These are phyloP conservation scores for Pogonomyrmex californicus DNA, from an alignment of 1,140 invertebrate species.

Conservation along the genomic window DNA sequence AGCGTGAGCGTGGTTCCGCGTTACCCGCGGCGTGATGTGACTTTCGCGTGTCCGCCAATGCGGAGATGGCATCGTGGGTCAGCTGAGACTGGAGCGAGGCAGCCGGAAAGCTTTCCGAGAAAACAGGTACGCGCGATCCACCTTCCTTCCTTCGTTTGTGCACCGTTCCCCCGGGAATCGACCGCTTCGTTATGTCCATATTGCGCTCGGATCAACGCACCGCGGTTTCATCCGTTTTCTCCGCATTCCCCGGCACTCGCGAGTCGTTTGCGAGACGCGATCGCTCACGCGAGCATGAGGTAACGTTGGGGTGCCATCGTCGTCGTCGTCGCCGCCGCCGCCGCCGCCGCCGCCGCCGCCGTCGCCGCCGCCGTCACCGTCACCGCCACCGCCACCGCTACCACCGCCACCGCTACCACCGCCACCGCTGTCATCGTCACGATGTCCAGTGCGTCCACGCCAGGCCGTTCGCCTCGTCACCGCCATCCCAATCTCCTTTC, in stretches of 20 bases:
- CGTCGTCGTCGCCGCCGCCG: not conserved
- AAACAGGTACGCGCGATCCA: constrained; percentile 68
- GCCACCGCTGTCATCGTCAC: not conserved
- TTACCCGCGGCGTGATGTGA: constrained; percentile 80
- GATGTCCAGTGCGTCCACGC: not conserved
- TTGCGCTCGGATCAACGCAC: constrained; percentile 10
- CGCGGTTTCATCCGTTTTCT: not conserved
- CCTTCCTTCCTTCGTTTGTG: constrained; percentile 1
- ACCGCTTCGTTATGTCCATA: constrained; percentile 55
- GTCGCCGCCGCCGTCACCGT: not conserved
- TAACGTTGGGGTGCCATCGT: not conserved
- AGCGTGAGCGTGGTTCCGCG: constrained; percentile 74
- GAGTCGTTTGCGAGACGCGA: not conserved
- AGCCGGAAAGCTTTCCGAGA: constrained; percentile 5
- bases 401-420: not conserved
- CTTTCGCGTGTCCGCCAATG: constrained; percentile 70
- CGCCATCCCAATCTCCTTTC: not conserved
- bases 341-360: not conserved
- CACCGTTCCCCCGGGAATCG: constrained; percentile 27
- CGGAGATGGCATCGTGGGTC: constrained; percentile 83
- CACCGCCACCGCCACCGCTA: not conserved
- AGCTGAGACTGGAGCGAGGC: constrained; percentile 79
- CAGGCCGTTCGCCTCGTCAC: not conserved
- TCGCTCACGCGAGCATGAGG: not conserved
- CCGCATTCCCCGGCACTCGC: not conserved